A percentile compares a stretch with the other conserved stretches of the same genome.
These are phyloP conservation scores for Arizona elegans DNA, from an alignment of 2,113 vertebrate species.

Conservation along the genomic window DNA sequence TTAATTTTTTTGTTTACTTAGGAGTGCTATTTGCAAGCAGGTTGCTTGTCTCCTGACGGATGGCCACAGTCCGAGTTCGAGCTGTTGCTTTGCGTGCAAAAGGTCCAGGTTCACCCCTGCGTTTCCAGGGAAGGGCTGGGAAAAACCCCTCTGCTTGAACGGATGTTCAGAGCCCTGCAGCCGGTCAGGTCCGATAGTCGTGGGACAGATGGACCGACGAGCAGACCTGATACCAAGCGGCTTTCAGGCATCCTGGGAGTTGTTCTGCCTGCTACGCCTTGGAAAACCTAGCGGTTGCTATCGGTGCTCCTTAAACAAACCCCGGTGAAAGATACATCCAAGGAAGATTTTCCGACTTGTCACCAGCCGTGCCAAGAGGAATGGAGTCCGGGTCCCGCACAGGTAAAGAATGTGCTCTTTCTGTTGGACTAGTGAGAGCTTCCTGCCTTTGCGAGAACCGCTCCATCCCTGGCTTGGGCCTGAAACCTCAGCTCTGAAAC, in stretches of 20 bases:
- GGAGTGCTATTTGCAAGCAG: no score
- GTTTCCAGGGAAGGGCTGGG: neutral
- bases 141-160: neutral
- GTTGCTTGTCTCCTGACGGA: neutral
- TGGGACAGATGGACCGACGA: neutral
- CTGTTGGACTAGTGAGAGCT: no score
- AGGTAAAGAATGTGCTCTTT: no score
- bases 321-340: neutral
- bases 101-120: neutral
- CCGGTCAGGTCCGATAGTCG: neutral
- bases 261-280: neutral
- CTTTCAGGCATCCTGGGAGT: neutral
- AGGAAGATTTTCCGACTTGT: neutral
- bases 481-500: no score
- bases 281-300: neutral
- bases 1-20: neutral
- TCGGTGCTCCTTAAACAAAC: neutral
- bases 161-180: neutral
- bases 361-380: no score
- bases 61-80: neutral
- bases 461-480: no score
- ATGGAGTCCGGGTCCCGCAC: no score
- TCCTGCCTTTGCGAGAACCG: no score
- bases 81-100: neutral
- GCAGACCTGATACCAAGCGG: neutral